Evolutionary conservation across 2,888 invertebrate species (phyloP), one percentile per base, ranked within the genome.

Genomic region (Dyspetes luteomarginatus): DNA sequence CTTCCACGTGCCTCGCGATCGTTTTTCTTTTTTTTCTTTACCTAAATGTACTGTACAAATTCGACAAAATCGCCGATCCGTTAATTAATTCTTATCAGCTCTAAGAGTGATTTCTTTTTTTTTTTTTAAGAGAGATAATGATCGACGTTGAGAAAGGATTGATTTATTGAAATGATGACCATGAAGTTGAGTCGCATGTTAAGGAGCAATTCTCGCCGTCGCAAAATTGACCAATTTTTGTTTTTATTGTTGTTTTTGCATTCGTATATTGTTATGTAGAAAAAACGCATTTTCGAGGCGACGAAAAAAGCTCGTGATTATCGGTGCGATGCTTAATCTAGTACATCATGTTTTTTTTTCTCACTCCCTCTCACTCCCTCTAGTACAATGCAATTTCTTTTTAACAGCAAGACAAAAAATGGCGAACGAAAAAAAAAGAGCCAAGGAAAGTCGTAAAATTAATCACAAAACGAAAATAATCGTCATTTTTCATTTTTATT

Each of bases 11-110:
- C 58, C 30, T 65, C 15, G 36, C 65, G 62, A n/a, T 60, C 50
- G 50, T 64, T 71, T 56, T 24, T 56, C 24, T 71, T 36, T 30
- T 58, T 55, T 45, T 72, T 67, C 75, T 68, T 83, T 82, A 73
- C 79, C 55, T 76, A 73, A 81, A 73, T 68, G 76, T 80, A 86
- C 86, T 88, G 87, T 89, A 89, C 86, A 89, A 83, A 88, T 86
- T 84, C 78, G 83, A 81, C 81, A 84, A 74, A 83, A 86, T 82
- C 74, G 72, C 82, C 83, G 72, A 67, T 76, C 60, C 67, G 64
- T 64, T 78, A 52, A 43, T n/a, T 69, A 52, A 60, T 69, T 71
- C 52, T 69, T 75, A 71, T 71, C 67, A 74, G 65, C 60, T 62
- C 55, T 62, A 65, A 52, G 48, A 62, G 52, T 56, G 78, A 78